phyloP scores from a whole-genome alignment of 2,113 vertebrate species.

The Epinephelus lanceolatus region DNA sequence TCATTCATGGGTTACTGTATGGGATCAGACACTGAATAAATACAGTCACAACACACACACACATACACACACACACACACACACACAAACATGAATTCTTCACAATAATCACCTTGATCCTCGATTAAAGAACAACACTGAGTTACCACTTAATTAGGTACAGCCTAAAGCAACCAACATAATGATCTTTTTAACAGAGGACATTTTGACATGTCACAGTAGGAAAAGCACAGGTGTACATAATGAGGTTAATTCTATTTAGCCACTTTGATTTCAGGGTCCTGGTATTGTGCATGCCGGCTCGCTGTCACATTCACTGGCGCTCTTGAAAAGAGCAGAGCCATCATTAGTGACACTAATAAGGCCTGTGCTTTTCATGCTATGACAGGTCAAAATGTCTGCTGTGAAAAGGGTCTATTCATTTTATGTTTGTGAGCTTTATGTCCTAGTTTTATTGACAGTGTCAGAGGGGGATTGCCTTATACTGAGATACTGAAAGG shows the following conservation, averaged over 20 bases:
- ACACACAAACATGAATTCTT: neutral
- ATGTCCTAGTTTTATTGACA: neutral
- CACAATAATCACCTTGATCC: neutral
- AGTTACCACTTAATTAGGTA: neutral
- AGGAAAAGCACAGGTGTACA: too few species aligned
- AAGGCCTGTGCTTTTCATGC: too few species aligned
- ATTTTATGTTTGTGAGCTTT: neutral
- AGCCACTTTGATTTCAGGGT: too few species aligned
- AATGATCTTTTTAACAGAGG: neutral
- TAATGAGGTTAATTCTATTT: too few species aligned
- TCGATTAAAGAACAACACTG: neutral
- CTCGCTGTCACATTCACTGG: too few species aligned
- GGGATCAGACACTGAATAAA: constrained; percentile 6
- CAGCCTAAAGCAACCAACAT: too few species aligned
- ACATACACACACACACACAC: neutral
- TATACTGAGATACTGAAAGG: neutral
- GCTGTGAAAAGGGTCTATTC: too few species aligned
- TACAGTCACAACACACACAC: neutral
- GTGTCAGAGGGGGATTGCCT: neutral
- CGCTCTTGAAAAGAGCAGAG: too few species aligned
- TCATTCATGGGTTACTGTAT: neutral
- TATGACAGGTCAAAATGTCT: too few species aligned
- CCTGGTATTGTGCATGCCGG: too few species aligned
- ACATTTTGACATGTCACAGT: too few species aligned
- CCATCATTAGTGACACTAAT: too few species aligned